Evolutionary conservation across 1,140 invertebrate genomes (phyloP), one percentile per base, ranked within the genome.

Genomic region (Rhopalosiphum padi): DNA sequence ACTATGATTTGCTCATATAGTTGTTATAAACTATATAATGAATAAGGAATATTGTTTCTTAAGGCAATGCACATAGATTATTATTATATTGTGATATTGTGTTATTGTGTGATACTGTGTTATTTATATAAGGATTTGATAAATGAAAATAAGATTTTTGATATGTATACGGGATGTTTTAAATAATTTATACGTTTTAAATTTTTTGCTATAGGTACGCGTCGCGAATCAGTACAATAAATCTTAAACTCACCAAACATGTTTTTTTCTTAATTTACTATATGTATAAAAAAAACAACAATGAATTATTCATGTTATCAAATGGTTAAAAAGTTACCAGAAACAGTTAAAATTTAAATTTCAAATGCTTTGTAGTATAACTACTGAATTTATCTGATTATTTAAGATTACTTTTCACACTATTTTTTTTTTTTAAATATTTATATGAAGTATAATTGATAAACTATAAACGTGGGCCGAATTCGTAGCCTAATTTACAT

Each of bases 281-380:
- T 68, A 68, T 30, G 11, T 68, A 48, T 30, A 51, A 53, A 82
- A 82, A 51, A 51, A 51, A 51, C 15, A 83, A 82, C 51, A 91
- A 91, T 91, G 68, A 91, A 91, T 91, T 48, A 91, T 91, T 91
- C 90, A 91, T 91, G 21, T 83, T 91, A 91, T 91, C 68, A 48
- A 35, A 91, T 82, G 43, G 90, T 35, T 83, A 82, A 82, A 77
- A 82, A 35, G 25, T 91, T 82, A 82, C 60, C 68, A 46, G 90
- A 82, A 51, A 41, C 48, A 77, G 43, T 35, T 22, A 60, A 60
- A 22, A 48, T 83, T 91, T 91, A 51, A 82, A 91, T 91, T 91
- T 82, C 0, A 91, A 91, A 90, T 35, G 37, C 23, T 37, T 88
- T 90, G 18, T 3, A 41, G 48, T 88, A 48, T 55, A 88, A 35